Conservation (phyloP, 2,888 invertebrate species). For the Campoplex capitator region DNA sequence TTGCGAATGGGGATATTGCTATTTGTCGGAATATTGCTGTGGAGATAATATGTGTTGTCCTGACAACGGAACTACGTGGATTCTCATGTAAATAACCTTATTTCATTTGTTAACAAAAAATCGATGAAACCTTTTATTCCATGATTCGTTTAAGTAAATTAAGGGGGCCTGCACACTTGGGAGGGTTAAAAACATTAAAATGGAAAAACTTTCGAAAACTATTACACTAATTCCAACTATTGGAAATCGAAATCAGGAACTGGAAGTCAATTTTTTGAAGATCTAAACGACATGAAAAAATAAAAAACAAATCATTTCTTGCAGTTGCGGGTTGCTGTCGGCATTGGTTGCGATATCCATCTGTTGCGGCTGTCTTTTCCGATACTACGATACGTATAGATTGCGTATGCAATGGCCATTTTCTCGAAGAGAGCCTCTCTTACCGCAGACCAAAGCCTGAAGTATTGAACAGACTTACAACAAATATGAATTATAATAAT, state of each 20-base stretch:
- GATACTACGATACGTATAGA: slow-evolving; percentile 49
- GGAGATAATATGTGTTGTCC: slow-evolving; percentile 75
- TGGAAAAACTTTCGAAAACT: too few relatives aligned
- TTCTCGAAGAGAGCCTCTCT: slow-evolving; percentile 42
- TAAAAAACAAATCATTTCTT: background rate
- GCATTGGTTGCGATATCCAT: slow-evolving; percentile 60
- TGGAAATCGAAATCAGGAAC: too few relatives aligned
- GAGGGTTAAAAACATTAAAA: too few relatives aligned
- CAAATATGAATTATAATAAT: background rate
- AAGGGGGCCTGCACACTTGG: background rate
- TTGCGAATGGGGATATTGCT: slow-evolving; percentile 75
- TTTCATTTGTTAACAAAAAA: background rate
- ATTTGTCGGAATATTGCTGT: slow-evolving; percentile 74
- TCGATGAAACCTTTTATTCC: background rate
- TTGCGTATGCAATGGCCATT: slow-evolving; percentile 57
- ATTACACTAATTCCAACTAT: too few relatives aligned
- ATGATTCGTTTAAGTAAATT: background rate
- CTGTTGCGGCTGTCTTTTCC: slow-evolving; percentile 62
- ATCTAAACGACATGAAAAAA: background rate
- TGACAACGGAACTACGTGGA: slow-evolving; percentile 62
- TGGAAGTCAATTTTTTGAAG: too few relatives aligned
- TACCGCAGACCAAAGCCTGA: slow-evolving; percentile 45
- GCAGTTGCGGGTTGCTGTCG: slow-evolving; percentile 65
- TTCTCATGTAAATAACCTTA: slow-evolving; percentile 65
- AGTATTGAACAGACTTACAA: background rate